phyloP scores from a whole-genome alignment of 1,140 invertebrate species.

The Drosophila kanapiae region DNA sequence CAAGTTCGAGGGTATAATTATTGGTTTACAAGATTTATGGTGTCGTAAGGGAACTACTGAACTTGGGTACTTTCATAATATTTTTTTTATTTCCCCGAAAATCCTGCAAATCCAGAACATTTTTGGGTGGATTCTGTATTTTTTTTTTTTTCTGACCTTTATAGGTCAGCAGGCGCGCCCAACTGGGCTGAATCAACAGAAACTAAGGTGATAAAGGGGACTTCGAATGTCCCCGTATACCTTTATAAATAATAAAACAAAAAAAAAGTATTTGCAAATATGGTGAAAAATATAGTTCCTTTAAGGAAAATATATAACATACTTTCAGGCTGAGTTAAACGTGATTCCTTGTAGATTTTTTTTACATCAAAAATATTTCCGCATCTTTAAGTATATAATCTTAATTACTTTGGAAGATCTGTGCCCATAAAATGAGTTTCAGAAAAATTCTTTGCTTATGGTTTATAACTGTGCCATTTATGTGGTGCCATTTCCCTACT shows the following conservation, averaged over 20 bases:
- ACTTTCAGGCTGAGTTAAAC: conserved; percentile 4
- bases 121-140: no score
- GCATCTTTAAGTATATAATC: neutral
- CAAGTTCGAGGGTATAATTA: neutral
- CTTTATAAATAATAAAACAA: no score
- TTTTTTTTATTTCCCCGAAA: neutral
- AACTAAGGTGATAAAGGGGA: no score
- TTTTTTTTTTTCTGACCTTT: no score
- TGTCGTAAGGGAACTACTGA: neutral
- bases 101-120: neutral
- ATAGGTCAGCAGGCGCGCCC: no score
- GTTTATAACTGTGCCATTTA: no score
- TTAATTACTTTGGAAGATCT: neutral
- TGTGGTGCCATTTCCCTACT: no score
- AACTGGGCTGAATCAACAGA: no score
- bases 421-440: neutral
- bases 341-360: neutral
- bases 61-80: neutral
- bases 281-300: neutral
- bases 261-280: neutral
- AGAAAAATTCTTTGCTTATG: no score
- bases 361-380: neutral
- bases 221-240: no score
- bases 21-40: neutral
- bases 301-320: neutral